Conservation (phyloP, 1,140 invertebrate species). For the Doryteuthis pealeii region DNA sequence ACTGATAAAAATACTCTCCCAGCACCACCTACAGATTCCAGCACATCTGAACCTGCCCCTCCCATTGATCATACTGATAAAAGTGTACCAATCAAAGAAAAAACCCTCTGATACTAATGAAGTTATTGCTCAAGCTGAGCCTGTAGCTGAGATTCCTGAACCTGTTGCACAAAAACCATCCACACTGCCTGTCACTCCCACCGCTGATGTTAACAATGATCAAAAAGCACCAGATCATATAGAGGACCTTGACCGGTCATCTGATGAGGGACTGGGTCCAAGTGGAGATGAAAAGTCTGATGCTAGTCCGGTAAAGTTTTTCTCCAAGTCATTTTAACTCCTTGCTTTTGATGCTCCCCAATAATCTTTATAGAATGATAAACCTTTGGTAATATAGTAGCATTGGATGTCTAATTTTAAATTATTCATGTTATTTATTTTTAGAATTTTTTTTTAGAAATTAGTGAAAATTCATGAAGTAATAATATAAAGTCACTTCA, state of each 20-base stretch:
- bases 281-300: conserved; percentile 42
- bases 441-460: no score
- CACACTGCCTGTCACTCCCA: not conserved
- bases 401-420: no score
- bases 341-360: no score
- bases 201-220: not conserved
- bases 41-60: not conserved
- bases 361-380: no score
- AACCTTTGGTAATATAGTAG: no score
- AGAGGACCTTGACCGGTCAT: conserved; percentile 31
- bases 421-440: no score
- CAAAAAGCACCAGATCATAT: not conserved
- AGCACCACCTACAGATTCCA: not conserved
- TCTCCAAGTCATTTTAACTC: no score
- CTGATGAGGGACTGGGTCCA: conserved; percentile 45
- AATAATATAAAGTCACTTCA: no score
- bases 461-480: no score
- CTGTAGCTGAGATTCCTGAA: not conserved
- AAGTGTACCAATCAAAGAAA: not conserved
- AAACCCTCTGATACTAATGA: not conserved
- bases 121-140: not conserved
- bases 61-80: not conserved
- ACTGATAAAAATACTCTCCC: not conserved
- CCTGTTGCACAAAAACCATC: not conserved
- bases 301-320: conserved; percentile 30